Conservation (phyloP, 1,140 invertebrate species). For the Linepithema humile region DNA sequence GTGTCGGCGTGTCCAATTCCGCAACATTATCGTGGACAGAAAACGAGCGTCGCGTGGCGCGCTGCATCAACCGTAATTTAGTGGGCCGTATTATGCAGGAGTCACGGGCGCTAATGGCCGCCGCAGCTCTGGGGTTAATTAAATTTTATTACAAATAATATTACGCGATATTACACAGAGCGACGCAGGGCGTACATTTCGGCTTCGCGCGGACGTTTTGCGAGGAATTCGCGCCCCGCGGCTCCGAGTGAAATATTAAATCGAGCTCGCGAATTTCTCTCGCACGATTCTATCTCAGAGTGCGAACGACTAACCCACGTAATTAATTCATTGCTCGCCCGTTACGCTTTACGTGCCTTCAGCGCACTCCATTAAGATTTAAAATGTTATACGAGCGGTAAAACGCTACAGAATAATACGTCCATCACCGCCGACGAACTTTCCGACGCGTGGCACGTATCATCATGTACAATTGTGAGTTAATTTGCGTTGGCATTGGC, state of each 20-base stretch:
- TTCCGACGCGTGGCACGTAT: not conserved
- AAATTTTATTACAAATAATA: slow-evolving; percentile 74
- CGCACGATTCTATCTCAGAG: slow-evolving; percentile 25
- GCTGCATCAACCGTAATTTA: slow-evolving; percentile 63
- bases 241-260: slow-evolving; percentile 61
- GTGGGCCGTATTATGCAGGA: slow-evolving; percentile 58
- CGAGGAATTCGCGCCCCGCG: slow-evolving; percentile 35
- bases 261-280: slow-evolving; percentile 28
- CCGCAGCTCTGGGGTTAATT: slow-evolving; percentile 65
- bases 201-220: not conserved
- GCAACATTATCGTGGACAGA: slow-evolving; percentile 47
- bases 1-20: slow-evolving; percentile 49
- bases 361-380: slow-evolving; percentile 21
- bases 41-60: slow-evolving; percentile 29
- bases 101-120: slow-evolving; percentile 59
- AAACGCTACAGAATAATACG: slow-evolving; percentile 26
- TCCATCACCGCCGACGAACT: slow-evolving; percentile 3
- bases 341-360: slow-evolving; percentile 41
- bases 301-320: slow-evolving; percentile 26
- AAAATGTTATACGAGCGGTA: slow-evolving; percentile 24
- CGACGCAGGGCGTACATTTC: slow-evolving; percentile 17
- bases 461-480: not conserved
- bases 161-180: slow-evolving; percentile 55
- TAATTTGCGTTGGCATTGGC: not conserved
- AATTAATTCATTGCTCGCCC: slow-evolving; percentile 55